phyloP scores from a whole-genome alignment of 2,888 invertebrate species.

The Drosophila prostipennis region DNA sequence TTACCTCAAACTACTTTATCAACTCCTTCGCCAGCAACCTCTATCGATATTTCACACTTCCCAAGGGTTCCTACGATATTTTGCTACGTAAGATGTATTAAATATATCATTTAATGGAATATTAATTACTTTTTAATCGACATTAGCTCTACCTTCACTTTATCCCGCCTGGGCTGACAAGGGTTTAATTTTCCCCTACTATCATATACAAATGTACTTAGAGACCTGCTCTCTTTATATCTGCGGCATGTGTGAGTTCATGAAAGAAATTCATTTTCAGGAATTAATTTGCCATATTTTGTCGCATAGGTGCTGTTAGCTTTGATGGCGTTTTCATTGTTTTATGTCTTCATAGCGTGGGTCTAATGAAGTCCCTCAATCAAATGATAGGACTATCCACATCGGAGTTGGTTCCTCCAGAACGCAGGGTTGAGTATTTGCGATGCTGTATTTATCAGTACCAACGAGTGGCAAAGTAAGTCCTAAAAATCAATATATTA shows the following conservation, averaged over 20 bases:
- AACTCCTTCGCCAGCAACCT: slow-evolving; percentile 59
- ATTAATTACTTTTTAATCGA: too few species aligned
- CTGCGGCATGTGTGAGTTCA: slow-evolving; percentile 68
- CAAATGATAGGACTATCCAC: slow-evolving; percentile 69
- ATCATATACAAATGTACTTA: slow-evolving; percentile 64
- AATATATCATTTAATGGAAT: too few species aligned
- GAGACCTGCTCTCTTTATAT: slow-evolving; percentile 51
- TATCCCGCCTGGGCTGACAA: slow-evolving; percentile 76
- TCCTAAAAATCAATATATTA: neutral
- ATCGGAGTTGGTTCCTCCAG: slow-evolving; percentile 63
- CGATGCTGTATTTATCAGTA: slow-evolving; percentile 75
- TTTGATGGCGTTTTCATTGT: slow-evolving; percentile 80
- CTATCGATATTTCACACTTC: slow-evolving; percentile 50
- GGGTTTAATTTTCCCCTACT: slow-evolving; percentile 75
- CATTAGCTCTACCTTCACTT: slow-evolving; percentile 66
- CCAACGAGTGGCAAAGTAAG: slow-evolving; percentile 68
- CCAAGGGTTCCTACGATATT: slow-evolving; percentile 48
- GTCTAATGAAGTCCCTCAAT: slow-evolving; percentile 64
- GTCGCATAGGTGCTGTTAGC: slow-evolving; percentile 64
- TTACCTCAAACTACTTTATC: slow-evolving; percentile 65
- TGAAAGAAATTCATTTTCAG: neutral
- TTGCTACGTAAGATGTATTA: slow-evolving; percentile 56
- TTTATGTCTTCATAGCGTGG: slow-evolving; percentile 72
- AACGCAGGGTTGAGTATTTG: slow-evolving; percentile 70
- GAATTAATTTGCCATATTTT: neutral